Conservation (phyloP, 2,888 invertebrate genomes). For the Heliconius erato region DNA sequence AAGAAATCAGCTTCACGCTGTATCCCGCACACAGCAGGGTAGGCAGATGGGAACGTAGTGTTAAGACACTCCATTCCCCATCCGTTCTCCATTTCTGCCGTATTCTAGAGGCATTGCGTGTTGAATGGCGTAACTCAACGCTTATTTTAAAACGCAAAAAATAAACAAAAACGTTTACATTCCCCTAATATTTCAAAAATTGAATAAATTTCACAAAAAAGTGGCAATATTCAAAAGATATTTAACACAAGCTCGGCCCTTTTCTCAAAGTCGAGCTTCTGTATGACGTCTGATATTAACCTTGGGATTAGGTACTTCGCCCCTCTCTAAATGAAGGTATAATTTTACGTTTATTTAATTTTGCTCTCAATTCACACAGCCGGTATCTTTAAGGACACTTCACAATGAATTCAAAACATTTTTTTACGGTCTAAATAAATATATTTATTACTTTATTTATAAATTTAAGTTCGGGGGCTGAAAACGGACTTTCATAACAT, state of each 20-base stretch:
- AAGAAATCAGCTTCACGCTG: no score
- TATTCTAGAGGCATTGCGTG: no score
- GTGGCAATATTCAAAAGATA: not conserved
- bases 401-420: not conserved
- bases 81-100: no score
- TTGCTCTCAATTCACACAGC: conserved; percentile 16
- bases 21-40: no score
- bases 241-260: not conserved
- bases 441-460: not conserved
- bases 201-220: not conserved
- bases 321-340: conserved; percentile 35
- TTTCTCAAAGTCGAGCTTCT: conserved; percentile 12
- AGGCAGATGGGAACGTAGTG: no score
- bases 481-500: not conserved
- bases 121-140: no score
- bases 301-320: conserved; percentile 22
- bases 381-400: conserved; percentile 1
- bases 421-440: not conserved
- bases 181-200: not conserved
- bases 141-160: not conserved
- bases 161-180: not conserved
- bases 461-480: not conserved
- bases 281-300: conserved; percentile 19
- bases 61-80: no score
- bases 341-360: conserved; percentile 42